These are phyloP conservation scores for Trichomalopsis sarcophagae DNA, from an alignment of 1,140 invertebrate genomes.

Conservation along the genomic window DNA sequence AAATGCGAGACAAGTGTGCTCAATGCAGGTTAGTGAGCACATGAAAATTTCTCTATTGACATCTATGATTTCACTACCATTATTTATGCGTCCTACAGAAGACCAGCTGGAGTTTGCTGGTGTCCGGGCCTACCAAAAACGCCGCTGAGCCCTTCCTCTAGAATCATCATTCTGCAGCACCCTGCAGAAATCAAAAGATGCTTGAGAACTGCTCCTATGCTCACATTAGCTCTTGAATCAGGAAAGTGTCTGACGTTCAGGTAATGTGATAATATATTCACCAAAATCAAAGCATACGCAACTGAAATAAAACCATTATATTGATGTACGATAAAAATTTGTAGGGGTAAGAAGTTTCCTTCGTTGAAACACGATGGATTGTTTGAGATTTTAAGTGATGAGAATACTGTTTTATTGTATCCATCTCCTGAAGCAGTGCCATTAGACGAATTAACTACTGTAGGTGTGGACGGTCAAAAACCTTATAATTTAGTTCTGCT, in stretches of 20 bases:
- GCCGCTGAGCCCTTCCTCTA: slow-evolving; percentile 80
- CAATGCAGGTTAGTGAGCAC: slow-evolving; percentile 81
- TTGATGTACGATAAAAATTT: slow-evolving; percentile 61
- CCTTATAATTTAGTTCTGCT: slow-evolving; percentile 89
- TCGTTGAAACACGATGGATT: slow-evolving; percentile 81
- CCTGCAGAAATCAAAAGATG: slow-evolving; percentile 94
- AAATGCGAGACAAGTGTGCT: slow-evolving; percentile 81
- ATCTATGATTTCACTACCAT: slow-evolving; percentile 20
- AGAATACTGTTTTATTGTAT: slow-evolving; percentile 88
- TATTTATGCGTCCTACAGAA: slow-evolving; percentile 75
- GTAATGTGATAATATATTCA: slow-evolving; percentile 55
- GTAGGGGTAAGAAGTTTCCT: slow-evolving; percentile 91
- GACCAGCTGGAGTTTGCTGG: slow-evolving; percentile 92
- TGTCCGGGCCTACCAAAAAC: slow-evolving; percentile 86
- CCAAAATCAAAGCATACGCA: neutral
- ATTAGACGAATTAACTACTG: slow-evolving; percentile 76
- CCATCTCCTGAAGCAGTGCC: slow-evolving; percentile 83
- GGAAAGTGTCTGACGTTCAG: slow-evolving; percentile 82
- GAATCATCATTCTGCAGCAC: slow-evolving; percentile 91
- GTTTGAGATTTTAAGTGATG: slow-evolving; percentile 79
- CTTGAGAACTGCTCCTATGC: slow-evolving; percentile 91
- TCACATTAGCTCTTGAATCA: slow-evolving; percentile 82
- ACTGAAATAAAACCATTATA: neutral
- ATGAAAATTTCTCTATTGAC: slow-evolving; percentile 13
- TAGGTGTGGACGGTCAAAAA: slow-evolving; percentile 65